Percentiles rank a stretch among this genome's conserved stretches.
These are phyloP conservation scores for Heliconius eleuchia DNA, from an alignment of 1,140 invertebrate genomes.

Conservation along the genomic window DNA sequence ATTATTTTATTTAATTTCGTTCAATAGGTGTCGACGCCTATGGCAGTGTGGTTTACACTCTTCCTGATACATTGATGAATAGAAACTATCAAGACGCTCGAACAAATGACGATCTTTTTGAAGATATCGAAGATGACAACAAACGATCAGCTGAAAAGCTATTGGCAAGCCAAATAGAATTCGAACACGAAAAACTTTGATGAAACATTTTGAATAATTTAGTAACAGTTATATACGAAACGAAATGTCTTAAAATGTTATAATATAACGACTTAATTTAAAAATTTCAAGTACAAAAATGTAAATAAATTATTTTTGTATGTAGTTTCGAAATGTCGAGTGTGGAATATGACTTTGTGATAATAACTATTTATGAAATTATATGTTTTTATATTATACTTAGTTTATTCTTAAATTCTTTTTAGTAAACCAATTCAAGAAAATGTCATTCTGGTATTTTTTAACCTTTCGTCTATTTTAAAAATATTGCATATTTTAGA, in stretches of 20 bases:
- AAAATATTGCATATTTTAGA: neutral
- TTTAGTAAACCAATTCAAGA: neutral
- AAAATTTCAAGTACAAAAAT: neutral
- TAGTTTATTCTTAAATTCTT: neutral
- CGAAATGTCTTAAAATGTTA: neutral
- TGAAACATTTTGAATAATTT: neutral
- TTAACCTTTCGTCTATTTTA: neutral
- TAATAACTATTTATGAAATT: neutral
- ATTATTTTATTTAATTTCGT: too few species aligned
- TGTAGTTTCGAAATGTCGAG: neutral
- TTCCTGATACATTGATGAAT: conserved; percentile 47
- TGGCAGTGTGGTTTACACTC: conserved; percentile 57
- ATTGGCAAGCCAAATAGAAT: conserved; percentile 22
- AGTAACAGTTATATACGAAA: neutral
- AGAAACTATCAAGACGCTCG: conserved; percentile 4
- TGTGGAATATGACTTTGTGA: neutral
- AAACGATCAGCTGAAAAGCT: conserved; percentile 31
- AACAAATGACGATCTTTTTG: neutral
- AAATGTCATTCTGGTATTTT: neutral
- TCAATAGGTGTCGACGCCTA: conserved; percentile 24
- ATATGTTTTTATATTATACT: neutral
- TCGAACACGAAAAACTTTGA: conserved; percentile 24
- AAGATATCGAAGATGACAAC: conserved; percentile 26
- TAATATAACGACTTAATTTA: neutral
- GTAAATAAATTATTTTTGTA: neutral